These are phyloP conservation scores for Meandrina meandrites DNA, from an alignment of 92 coral and sea anemone species.

Conservation along the genomic window DNA sequence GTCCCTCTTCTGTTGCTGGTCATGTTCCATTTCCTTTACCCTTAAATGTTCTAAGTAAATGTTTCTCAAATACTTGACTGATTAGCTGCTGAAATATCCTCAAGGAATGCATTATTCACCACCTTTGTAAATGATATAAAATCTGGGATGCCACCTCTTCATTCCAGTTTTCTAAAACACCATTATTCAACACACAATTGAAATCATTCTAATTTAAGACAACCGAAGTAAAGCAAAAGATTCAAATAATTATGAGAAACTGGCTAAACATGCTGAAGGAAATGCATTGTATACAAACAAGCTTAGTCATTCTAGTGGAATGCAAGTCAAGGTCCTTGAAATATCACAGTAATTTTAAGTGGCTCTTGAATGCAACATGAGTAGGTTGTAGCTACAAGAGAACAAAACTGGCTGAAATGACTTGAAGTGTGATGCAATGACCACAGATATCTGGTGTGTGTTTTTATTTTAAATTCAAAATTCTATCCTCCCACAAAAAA, in stretches of 20 bases:
- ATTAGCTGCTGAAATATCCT: no score
- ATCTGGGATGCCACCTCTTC: background rate
- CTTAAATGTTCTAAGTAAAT: no score
- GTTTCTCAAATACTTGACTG: no score
- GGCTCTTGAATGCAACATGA: background rate
- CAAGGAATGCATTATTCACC: no score
- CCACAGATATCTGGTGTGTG: background rate
- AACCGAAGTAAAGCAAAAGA: background rate
- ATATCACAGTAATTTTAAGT: slow-evolving; percentile 5
- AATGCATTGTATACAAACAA: background rate
- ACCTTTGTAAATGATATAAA: background rate
- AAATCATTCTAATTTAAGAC: background rate
- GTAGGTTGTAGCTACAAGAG: background rate
- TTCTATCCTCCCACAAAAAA: background rate
- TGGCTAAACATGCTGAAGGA: background rate
- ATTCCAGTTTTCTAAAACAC: background rate
- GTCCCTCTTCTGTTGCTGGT: no score
- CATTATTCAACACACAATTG: background rate
- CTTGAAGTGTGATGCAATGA: background rate
- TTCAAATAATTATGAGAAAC: background rate
- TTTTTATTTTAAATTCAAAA: background rate
- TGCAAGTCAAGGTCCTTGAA: background rate
- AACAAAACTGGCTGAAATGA: background rate
- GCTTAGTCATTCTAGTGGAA: background rate
- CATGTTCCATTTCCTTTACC: no score